Evolutionary conservation across 2,888 invertebrate genomes (phyloP).

Genomic region (Lacanobia oleracea): DNA sequence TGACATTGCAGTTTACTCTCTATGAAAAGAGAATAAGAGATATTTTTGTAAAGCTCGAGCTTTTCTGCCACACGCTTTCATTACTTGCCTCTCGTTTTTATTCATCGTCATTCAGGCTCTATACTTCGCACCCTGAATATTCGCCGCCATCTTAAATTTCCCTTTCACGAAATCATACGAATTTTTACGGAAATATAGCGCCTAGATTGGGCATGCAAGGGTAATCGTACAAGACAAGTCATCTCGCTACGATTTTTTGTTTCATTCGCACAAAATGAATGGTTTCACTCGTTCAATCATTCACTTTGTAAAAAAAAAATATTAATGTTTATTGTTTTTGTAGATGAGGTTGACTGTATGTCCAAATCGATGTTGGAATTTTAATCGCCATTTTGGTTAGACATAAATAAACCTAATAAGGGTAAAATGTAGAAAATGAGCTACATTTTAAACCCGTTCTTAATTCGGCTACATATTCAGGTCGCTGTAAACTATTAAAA

Average conservation of each 20-base stretch:
- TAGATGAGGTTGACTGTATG: slow-evolving; percentile 8
- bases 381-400: slow-evolving; percentile 19
- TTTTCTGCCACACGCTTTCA: slow-evolving; percentile 60
- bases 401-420: neutral
- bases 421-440: slow-evolving; percentile 42
- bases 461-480: neutral
- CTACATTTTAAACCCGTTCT: slow-evolving; percentile 29
- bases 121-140: slow-evolving; percentile 34
- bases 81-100: slow-evolving; percentile 42
- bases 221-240: slow-evolving; percentile 65
- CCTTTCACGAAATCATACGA: slow-evolving; percentile 28
- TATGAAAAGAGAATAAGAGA: slow-evolving; percentile 1
- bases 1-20: neutral
- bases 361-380: slow-evolving; percentile 25
- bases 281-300: slow-evolving; percentile 59
- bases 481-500: neutral
- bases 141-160: slow-evolving; percentile 26
- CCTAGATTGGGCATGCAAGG: slow-evolving; percentile 59
- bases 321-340: neutral
- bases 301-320: neutral
- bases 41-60: slow-evolving; percentile 35
- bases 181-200: slow-evolving; percentile 43
- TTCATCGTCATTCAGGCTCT: slow-evolving; percentile 36
- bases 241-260: slow-evolving; percentile 55
- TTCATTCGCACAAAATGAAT: slow-evolving; percentile 56